Evolutionary conservation across 2,888 invertebrate genomes (phyloP), one percentile per base, ranked within the genome.

Genomic region (Disparrhopalites patrizii): DNA sequence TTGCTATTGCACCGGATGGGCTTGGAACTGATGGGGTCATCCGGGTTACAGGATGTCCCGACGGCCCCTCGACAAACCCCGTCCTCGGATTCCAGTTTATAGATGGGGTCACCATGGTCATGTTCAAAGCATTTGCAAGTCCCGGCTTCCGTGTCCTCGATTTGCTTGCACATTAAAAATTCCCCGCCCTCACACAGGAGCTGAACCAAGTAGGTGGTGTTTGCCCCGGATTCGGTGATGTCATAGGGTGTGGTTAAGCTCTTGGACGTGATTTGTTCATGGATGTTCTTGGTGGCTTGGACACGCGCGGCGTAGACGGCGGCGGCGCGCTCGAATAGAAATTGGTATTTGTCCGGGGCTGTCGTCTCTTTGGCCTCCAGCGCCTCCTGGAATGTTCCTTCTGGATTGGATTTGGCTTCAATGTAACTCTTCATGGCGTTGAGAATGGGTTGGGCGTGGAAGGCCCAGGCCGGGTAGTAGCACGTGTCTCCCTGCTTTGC

Each of bases 121-220:
- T 40, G 2, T 15, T 38, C 28, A 40, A 57, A 57, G 28, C 57
- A 57, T n/a, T 1, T 25, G 20, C 57, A 57, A 1, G 36, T 36
- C 40, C 57, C 57, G 27, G 25, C 18, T 25, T 57, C 57, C 7
- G 57, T 57, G 18, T 25, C 1, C 1, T n/a, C 27, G n/a, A 57
- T 5, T 40, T 57, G 57, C 27, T 57, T n/a, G 23, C 57, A 57
- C 23, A 20, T 33, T 1, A 57, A 13, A 7, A 57, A 15, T 15
- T 38, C 40, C 13, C 57, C 57, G n/a, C 56, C 38, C 25, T 57
- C 56, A 33, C 56, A 57, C 2, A 57, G 31, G 1, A 57, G 25
- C n/a, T 57, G 25, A 15, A 57, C n/a, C 18, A 57, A 25, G 3
- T 55, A 3, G 1, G 36, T 15, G 20, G 31, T 20, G 36, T 31